phyloP scores from a whole-genome alignment of 1,140 invertebrate genomes.

The Mizuhopecten yessoensis region DNA sequence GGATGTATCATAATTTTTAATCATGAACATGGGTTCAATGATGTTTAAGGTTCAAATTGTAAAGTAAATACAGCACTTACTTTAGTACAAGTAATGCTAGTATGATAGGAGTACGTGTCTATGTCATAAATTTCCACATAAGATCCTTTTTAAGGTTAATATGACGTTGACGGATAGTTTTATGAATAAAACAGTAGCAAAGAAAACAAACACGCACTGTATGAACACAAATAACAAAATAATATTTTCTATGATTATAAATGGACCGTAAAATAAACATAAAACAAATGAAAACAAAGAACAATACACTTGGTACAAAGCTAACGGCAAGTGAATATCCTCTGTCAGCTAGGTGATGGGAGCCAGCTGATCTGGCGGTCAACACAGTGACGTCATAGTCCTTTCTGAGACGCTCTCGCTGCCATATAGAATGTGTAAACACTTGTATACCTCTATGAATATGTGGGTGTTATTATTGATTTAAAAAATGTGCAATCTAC shows the following conservation, averaged over 20 bases:
- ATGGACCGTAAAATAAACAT: neutral
- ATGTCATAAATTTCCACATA: neutral
- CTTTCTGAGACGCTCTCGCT: neutral
- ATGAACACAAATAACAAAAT: neutral
- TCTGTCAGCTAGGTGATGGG: neutral
- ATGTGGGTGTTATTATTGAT: neutral
- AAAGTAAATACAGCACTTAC: neutral
- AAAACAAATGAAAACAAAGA: neutral
- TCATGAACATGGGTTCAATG: neutral
- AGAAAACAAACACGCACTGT: neutral
- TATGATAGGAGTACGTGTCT: neutral
- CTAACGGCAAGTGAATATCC: neutral
- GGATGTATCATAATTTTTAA: neutral
- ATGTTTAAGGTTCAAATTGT: neutral
- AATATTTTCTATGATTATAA: neutral
- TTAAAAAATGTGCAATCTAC: too few species aligned
- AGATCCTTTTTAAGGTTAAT: neutral
- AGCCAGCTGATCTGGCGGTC: neutral
- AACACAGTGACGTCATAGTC: neutral
- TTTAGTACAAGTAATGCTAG: too few species aligned
- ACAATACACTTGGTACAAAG: neutral
- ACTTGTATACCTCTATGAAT: neutral
- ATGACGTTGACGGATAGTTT: neutral
- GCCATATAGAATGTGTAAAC: neutral
- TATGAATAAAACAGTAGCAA: slow-evolving; percentile 1